Base-by-base conservation (phyloP, 2,888 invertebrate genomes). In the Cremastobaeus sp. region DNA sequence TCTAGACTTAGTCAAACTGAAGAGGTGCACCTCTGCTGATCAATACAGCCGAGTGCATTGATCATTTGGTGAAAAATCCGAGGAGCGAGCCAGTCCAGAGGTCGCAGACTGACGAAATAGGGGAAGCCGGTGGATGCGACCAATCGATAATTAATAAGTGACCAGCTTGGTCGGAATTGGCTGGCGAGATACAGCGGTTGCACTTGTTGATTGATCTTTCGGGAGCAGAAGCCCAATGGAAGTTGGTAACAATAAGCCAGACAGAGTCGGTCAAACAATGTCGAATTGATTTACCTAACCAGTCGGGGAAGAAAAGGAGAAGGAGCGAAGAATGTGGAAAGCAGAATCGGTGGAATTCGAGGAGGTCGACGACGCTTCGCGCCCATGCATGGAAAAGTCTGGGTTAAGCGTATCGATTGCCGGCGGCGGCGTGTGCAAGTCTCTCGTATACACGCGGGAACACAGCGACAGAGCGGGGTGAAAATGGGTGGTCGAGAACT, bases 351-450 rank as follows among this genome's bases (percentile, higher is more conserved):
- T 30, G 52, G 52, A 43, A 52, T 52, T 39, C 34, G 57, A 37
- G 28, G 15, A 57, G 50, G 57, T 35, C 34, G 68, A 48, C 50
- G 50, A 68, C 57, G 73, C 45, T 62, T 62, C 45, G 45, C 50
- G 68, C 35, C 48, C 41, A 35, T 74, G 60, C 65, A 70, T 70
- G 74, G 65, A 74, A 74, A 74, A 74, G 66, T 70, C 70, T 70
- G 70, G 65, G 62, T 70, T 55, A 74, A 74, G 45, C 69, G 60
- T 74, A 74, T 74, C 70, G 74, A 74, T 74, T 74, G 69, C 64
- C 65, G 47, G 52, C 52, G 68, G 45, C 59, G 45, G 59, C 54
- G 72, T 55, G 62, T 57, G 34, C 55, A 45, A 59, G 50, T 55
- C 70, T 70, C 62, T 70, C 50, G 70, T 55, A 35, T 48, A 60